Conservation (phyloP, 2,113 vertebrate species). For the Catharus fuscescens region DNA sequence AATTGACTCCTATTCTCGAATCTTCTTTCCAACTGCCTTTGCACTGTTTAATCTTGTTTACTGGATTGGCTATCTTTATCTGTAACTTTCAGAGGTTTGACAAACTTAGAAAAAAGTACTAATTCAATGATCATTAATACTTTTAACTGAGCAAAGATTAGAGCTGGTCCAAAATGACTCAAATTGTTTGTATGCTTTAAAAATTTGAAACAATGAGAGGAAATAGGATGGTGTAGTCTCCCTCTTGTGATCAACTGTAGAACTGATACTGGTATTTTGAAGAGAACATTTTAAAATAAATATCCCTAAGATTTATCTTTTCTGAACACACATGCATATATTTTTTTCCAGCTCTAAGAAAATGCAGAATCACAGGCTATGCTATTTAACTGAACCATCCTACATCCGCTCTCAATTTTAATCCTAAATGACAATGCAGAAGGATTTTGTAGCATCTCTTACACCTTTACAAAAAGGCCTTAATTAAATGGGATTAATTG, state of each 20-base stretch:
- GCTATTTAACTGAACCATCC: background rate
- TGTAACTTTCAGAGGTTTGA: conserved; percentile 73
- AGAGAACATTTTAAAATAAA: background rate
- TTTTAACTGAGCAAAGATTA: conserved; percentile 20
- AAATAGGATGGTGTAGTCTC: conserved; percentile 10
- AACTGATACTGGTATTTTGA: background rate
- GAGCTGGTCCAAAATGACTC: background rate
- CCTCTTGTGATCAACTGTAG: conserved; percentile 36
- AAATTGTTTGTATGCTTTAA: background rate
- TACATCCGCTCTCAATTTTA: background rate
- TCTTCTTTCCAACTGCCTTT: conserved; percentile 97
- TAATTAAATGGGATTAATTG: conserved; percentile 27
- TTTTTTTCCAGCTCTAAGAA: conserved; percentile 10
- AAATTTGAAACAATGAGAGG: conserved; percentile 2
- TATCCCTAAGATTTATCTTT: background rate
- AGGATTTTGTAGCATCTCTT: conserved; percentile 47
- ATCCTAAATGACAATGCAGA: background rate
- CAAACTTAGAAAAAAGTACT: conserved; percentile 29
- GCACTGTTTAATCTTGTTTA: conserved; percentile 95
- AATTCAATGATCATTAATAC: background rate
- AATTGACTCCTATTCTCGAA: conserved; percentile 93
- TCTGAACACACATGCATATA: background rate
- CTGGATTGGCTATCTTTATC: conserved; percentile 95
- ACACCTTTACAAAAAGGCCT: conserved; percentile 56
- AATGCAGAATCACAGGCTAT: background rate